Evolutionary conservation across 2,888 invertebrate species (phyloP).

Genomic region (Agonopterix heracliana): DNA sequence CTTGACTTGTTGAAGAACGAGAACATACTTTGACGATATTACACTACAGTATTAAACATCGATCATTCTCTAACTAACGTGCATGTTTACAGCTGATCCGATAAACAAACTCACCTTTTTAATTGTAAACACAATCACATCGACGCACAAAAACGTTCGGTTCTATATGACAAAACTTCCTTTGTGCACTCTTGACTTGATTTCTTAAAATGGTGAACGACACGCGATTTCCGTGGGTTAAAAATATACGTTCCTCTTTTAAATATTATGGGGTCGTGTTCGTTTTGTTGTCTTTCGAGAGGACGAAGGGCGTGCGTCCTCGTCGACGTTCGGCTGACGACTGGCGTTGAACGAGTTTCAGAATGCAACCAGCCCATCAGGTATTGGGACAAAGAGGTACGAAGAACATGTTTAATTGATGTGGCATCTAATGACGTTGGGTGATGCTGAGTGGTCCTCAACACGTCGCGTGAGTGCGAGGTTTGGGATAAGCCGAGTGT

Average conservation of each 20-base stretch:
- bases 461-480: too few relatives aligned
- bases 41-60: neutral
- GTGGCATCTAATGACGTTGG: slow-evolving; percentile 23
- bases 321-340: slow-evolving; percentile 46
- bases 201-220: slow-evolving; percentile 22
- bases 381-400: slow-evolving; percentile 35
- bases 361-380: slow-evolving; percentile 38
- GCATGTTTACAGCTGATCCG: slow-evolving; percentile 49
- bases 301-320: slow-evolving; percentile 54
- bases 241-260: slow-evolving; percentile 41
- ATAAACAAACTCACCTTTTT: slow-evolving; percentile 56
- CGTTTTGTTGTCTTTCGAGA: slow-evolving; percentile 16
- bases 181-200: slow-evolving; percentile 21
- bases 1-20: too few relatives aligned
- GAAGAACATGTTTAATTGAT: slow-evolving; percentile 42
- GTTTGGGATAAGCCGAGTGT: too few relatives aligned
- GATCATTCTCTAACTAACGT: neutral
- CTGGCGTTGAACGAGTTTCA: slow-evolving; percentile 31
- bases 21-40: too few relatives aligned
- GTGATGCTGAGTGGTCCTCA: neutral
- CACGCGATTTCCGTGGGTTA: slow-evolving; percentile 56
- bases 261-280: slow-evolving; percentile 46
- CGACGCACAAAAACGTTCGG: slow-evolving; percentile 39
- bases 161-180: slow-evolving; percentile 34
- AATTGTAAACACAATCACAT: slow-evolving; percentile 46